phyloP scores from a whole-genome alignment of 2,797 vertebrate genomes.

The Myioborus miniatus region DNA sequence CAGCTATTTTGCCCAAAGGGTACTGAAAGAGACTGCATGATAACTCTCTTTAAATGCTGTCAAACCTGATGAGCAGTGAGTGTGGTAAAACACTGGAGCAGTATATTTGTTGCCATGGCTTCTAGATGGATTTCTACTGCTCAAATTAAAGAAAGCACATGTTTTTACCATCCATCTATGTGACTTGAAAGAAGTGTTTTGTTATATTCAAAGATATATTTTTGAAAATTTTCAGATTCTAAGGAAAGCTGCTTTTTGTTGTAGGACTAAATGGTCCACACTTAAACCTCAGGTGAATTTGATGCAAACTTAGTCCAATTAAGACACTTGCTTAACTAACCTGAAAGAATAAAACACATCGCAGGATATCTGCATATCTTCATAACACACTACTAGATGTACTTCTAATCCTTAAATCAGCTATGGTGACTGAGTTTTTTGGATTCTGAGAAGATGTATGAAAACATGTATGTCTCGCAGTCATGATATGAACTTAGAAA shows the following conservation, averaged over 20 bases:
- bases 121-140: neutral
- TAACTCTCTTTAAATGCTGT: neutral
- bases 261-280: neutral
- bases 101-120: neutral
- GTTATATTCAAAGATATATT: neutral
- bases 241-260: neutral
- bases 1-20: neutral
- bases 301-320: neutral
- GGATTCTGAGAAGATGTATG: neutral
- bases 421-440: neutral
- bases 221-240: neutral
- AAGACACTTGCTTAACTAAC: neutral
- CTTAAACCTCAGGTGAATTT: neutral
- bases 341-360: neutral
- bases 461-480: neutral
- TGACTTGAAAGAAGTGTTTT: neutral
- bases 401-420: neutral
- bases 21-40: neutral
- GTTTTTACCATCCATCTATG: neutral
- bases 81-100: neutral
- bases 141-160: neutral
- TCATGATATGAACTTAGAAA: neutral
- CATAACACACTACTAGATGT: neutral
- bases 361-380: neutral
- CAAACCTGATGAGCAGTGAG: neutral